Conservation (phyloP, 2,888 invertebrate genomes). For the Lepetodrilus schrolli region DNA sequence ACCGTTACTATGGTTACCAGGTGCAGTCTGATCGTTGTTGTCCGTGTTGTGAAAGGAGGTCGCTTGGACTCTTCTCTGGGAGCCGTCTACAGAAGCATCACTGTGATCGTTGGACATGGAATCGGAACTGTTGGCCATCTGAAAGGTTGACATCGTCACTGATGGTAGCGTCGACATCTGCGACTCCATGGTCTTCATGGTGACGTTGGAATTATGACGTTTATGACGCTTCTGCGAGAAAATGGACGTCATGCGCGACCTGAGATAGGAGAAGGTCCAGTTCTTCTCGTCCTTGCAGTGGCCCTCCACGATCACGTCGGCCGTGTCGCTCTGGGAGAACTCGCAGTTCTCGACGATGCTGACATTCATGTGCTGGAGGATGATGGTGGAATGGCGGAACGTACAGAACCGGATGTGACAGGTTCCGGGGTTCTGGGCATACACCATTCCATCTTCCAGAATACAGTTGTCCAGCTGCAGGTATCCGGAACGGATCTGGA, state of each 20-base stretch:
- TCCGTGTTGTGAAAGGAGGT: too few relatives aligned
- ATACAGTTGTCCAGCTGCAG: slow-evolving; percentile 71
- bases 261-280: slow-evolving; percentile 55
- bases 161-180: slow-evolving; percentile 40
- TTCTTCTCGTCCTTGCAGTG: slow-evolving; percentile 61
- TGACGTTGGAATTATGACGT: not conserved
- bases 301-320: slow-evolving; percentile 65
- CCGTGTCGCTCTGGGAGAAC: slow-evolving; percentile 65
- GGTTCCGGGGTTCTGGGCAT: slow-evolving; percentile 64
- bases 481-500: slow-evolving; percentile 64
- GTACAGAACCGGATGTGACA: slow-evolving; percentile 64
- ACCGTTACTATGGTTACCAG: not conserved
- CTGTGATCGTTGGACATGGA: slow-evolving; percentile 30
- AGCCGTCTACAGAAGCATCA: not conserved
- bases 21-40: too few relatives aligned
- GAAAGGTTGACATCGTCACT: slow-evolving; percentile 26
- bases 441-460: slow-evolving; percentile 68
- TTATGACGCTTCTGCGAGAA: slow-evolving; percentile 31
- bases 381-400: slow-evolving; percentile 65
- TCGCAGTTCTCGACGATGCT: slow-evolving; percentile 69
- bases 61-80: not conserved
- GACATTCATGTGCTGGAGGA: slow-evolving; percentile 62
- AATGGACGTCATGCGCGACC: slow-evolving; percentile 35
- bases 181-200: slow-evolving; percentile 39
- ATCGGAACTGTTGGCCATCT: slow-evolving; percentile 31